Base-by-base conservation (phyloP, 1,140 invertebrate genomes). In the Agraylea sexmaculata region DNA sequence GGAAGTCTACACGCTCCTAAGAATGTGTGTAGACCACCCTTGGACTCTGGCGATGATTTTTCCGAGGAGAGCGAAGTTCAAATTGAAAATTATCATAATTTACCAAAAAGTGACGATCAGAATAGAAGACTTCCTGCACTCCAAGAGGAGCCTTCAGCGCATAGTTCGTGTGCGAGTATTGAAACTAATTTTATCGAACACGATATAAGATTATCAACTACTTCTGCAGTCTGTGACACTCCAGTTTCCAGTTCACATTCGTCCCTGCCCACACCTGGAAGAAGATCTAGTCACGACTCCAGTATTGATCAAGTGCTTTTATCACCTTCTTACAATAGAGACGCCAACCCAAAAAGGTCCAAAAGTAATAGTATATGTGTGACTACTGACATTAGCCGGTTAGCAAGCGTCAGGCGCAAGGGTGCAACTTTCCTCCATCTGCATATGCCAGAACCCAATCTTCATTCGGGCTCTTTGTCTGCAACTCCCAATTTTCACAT, bases 311-410 rank as follows among this genome's bases (percentile, higher is more conserved):
- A n/a, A n/a, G n/a, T n/a, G n/a, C n/a, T n/a, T n/a, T n/a, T n/a
- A n/a, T n/a, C n/a, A n/a, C n/a, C n/a, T n/a, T n/a, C 44, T 48
- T 12, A 52, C 53, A 19, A 43, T 50, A 11, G 42, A 42, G 17
- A 55, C 56, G 7, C 51, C 55, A 32, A 27, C 8, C 34, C 38
- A 5, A 50, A 46, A 22, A 32, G 45, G 10, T 36, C 20, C 25
- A 68, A 68, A 47, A 65, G 64, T 48, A 68, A 68, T 54, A 68
- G 64, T 42, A 59, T 66, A 54, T 60, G 40, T 31, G 22, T 56
- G 53, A 52, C 48, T 58, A 42, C 48, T 2, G 42, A 47, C 5
- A 33, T 29, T 19, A 37, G 31, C 18, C 41, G 48, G 50, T 33
- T 51, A 51, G 18, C 54, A 10, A 28, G 27, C 49, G 19, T 38